phyloP scores from a whole-genome alignment of 2,888 invertebrate genomes.

The Caenorhabditis macrosperma region DNA sequence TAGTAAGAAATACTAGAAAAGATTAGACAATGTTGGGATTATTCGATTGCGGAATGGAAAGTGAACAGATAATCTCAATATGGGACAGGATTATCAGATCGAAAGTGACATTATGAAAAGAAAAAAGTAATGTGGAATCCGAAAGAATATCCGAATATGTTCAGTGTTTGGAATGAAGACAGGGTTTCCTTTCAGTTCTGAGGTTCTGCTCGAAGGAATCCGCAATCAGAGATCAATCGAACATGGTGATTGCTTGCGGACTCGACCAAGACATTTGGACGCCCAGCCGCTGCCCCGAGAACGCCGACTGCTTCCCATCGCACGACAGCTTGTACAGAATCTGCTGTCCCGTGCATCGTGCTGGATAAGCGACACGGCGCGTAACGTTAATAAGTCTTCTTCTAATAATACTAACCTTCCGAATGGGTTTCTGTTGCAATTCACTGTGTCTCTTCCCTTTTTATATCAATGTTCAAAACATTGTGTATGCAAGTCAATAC shows the following conservation, averaged over 20 bases:
- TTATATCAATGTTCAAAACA: constrained; percentile 28
- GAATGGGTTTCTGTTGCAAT: constrained; percentile 52
- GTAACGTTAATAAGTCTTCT: constrained; percentile 12
- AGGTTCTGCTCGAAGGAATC: constrained; percentile 80
- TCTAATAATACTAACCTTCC: constrained; percentile 53
- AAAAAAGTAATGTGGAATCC: not conserved
- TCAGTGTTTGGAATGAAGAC: too few species aligned
- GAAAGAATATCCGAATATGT: too few species aligned
- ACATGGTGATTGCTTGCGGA: constrained; percentile 79
- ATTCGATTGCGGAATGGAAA: not conserved
- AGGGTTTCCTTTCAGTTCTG: constrained; percentile 70
- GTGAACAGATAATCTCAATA: not conserved
- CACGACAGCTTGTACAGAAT: constrained; percentile 78
- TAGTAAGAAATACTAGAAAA: not conserved
- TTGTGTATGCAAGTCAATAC: constrained; percentile 32
- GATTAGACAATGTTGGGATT: not conserved
- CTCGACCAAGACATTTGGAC: constrained; percentile 66
- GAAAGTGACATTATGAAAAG: not conserved
- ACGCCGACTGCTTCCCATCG: constrained; percentile 78
- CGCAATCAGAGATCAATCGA: constrained; percentile 76
- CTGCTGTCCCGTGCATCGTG: constrained; percentile 78
- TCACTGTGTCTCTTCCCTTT: constrained; percentile 19
- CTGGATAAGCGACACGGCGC: constrained; percentile 45
- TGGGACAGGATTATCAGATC: not conserved
- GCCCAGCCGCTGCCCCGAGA: constrained; percentile 74